Conservation (phyloP, 23 tunicate genomes). For the Halocynthia roretzi region DNA sequence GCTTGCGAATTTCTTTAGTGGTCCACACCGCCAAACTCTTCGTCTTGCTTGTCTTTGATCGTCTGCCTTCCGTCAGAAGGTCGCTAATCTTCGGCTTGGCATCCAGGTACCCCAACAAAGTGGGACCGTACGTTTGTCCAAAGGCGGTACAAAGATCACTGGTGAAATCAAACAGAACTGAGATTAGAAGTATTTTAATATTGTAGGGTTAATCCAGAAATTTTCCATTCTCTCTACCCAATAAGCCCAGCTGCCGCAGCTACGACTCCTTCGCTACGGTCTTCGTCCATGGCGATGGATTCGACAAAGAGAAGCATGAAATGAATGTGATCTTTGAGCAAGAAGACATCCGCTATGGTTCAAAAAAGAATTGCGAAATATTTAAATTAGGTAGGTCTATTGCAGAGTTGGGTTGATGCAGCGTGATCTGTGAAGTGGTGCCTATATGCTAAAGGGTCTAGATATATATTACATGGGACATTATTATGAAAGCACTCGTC, state of each 20-base stretch:
- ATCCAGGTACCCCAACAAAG: slow-evolving; percentile 43
- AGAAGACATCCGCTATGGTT: slow-evolving; percentile 57
- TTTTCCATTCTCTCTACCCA: slow-evolving; percentile 36
- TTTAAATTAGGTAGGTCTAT: no score
- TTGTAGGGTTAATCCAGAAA: not conserved
- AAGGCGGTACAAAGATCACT: slow-evolving; percentile 83
- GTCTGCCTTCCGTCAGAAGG: slow-evolving; percentile 68
- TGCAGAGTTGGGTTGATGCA: no score
- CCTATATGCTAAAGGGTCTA: no score
- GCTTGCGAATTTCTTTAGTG: slow-evolving; percentile 81
- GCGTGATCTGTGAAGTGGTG: no score
- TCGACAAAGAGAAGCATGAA: slow-evolving; percentile 77
- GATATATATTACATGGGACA: no score
- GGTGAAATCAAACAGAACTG: not conserved
- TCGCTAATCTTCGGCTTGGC: slow-evolving; percentile 40
- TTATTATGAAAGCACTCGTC: no score
- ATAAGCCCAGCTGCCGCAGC: slow-evolving; percentile 73
- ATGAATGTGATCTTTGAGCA: slow-evolving; percentile 60
- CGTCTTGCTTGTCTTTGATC: slow-evolving; percentile 72
- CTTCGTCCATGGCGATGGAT: slow-evolving; percentile 61
- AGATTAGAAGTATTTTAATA: not conserved
- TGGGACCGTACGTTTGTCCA: slow-evolving; percentile 47
- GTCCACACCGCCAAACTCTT: slow-evolving; percentile 83
- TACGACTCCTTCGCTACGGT: slow-evolving; percentile 74
- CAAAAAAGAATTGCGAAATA: not conserved